Conservation (phyloP, 2,888 invertebrate genomes). For the Molorchus minor region DNA sequence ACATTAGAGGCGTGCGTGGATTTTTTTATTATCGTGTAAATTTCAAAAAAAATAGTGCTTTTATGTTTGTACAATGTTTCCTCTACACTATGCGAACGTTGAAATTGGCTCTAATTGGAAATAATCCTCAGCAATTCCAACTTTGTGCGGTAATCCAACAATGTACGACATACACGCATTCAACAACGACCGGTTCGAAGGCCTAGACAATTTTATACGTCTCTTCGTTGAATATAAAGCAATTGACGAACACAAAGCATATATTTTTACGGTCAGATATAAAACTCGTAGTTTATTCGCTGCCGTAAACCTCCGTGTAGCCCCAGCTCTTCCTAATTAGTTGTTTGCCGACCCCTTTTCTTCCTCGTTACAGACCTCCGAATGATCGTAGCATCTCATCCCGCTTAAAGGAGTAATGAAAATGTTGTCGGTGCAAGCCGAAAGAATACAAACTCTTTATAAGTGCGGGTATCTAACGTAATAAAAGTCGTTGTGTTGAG, state of each 20-base stretch:
- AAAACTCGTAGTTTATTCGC: slow-evolving; percentile 24
- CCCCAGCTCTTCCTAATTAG: slow-evolving; percentile 28
- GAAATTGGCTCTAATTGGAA: too few relatives aligned
- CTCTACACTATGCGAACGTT: too few relatives aligned
- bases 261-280: slow-evolving; percentile 22
- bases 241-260: slow-evolving; percentile 19
- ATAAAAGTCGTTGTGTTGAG: neutral
- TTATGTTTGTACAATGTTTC: too few relatives aligned
- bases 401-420: slow-evolving; percentile 18
- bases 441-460: slow-evolving; percentile 21
- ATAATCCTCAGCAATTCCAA: neutral
- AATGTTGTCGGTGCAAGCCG: slow-evolving; percentile 15
- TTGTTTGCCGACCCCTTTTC: slow-evolving; percentile 27
- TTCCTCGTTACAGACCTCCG: slow-evolving; percentile 12
- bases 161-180: neutral
- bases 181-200: neutral
- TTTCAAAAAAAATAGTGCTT: too few relatives aligned
- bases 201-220: slow-evolving; percentile 28
- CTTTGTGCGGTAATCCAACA: slow-evolving; percentile 4
- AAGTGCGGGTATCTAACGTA: slow-evolving; percentile 3
- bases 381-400: slow-evolving; percentile 15
- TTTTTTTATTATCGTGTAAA: too few relatives aligned
- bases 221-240: slow-evolving; percentile 18
- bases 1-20: too few relatives aligned
- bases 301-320: slow-evolving; percentile 6